Conservation (phyloP, 2,797 vertebrate species). For the Lophius americanus region DNA sequence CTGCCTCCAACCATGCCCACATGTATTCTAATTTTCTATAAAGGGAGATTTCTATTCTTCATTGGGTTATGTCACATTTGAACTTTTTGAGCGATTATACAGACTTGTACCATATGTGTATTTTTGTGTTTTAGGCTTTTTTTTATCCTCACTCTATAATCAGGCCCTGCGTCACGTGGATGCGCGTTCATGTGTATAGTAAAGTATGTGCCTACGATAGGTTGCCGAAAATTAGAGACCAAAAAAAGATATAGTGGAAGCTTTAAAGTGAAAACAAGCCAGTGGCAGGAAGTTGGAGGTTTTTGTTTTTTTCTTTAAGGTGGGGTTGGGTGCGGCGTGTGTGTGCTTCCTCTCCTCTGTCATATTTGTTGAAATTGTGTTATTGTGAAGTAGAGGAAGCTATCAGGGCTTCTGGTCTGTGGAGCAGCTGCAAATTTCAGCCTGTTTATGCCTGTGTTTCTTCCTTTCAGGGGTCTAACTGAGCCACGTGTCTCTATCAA, state of each 20-base stretch:
- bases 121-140: slow-evolving; percentile 50
- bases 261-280: slow-evolving; percentile 42
- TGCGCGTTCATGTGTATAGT: slow-evolving; percentile 33
- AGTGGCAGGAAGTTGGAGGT: slow-evolving; percentile 24
- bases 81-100: slow-evolving; percentile 52
- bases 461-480: slow-evolving; percentile 53
- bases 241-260: slow-evolving; percentile 23
- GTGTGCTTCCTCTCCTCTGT: slow-evolving; percentile 21
- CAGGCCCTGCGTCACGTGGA: slow-evolving; percentile 33
- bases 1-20: slow-evolving; percentile 51
- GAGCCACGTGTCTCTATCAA: slow-evolving; percentile 61
- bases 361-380: slow-evolving; percentile 44
- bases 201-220: slow-evolving; percentile 10
- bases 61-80: slow-evolving; percentile 58
- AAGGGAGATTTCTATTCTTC: slow-evolving; percentile 59
- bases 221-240: slow-evolving; percentile 38
- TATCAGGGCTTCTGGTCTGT: slow-evolving; percentile 35
- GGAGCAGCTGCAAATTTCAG: slow-evolving; percentile 50
- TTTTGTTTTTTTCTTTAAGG: neutral
- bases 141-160: slow-evolving; percentile 46
- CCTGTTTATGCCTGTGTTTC: slow-evolving; percentile 50
- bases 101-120: slow-evolving; percentile 43
- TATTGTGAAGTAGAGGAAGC: slow-evolving; percentile 35
- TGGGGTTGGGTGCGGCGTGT: no score
- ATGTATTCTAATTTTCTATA: slow-evolving; percentile 57